Evolutionary conservation across 2,888 invertebrate species (phyloP), one percentile per base, ranked within the genome.

Genomic region (Ochropleura leucogaster): DNA sequence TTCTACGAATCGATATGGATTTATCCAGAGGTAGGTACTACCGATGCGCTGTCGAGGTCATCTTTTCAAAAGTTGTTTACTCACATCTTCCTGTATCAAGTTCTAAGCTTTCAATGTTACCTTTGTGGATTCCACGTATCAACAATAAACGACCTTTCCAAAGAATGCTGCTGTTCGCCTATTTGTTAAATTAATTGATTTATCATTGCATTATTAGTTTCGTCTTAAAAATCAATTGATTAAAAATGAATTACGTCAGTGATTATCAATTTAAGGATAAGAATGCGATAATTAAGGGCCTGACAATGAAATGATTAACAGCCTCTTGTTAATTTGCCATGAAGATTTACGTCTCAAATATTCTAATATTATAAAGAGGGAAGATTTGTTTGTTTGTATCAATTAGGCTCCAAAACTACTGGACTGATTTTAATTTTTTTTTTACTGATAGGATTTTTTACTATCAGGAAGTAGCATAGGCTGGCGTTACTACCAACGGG

Each of bases 121-220:
- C 84, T 82, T 85, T 78, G 87, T 87, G 89, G 89, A 89, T 89
- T 90, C 87, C 83, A 89, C 85, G 85, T 73, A 71, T n/a, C 40
- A 89, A 94, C 93, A 94, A 94, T 92, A 80, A 80, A 85, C 86
- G 94, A 93, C 94, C 94, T 95, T 89, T 90, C 80, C 47, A 74
- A 86, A 85, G 88, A 91, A 92, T 89, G 89, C 85, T 63, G 14
- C 86, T 89, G 88, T 91, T 89, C 83, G 82, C 85, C 79, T 89
- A 87, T 90, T 92, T 90, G 85, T 87, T 86, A 85, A 87, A 89
- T 89, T 91, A 91, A 92, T 92, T 91, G 89, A 88, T 89, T 90
- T 88, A 90, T 89, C 89, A 90, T 87, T 80, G 77, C 83, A 78
- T 79, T 83, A 80, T 85, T 80, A 84, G 74, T 82, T 79, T 85